Percentiles rank a stretch among this genome's conserved stretches.
These are phyloP conservation scores for Xenops minutus DNA, from an alignment of 2,797 vertebrate genomes.

Conservation along the genomic window DNA sequence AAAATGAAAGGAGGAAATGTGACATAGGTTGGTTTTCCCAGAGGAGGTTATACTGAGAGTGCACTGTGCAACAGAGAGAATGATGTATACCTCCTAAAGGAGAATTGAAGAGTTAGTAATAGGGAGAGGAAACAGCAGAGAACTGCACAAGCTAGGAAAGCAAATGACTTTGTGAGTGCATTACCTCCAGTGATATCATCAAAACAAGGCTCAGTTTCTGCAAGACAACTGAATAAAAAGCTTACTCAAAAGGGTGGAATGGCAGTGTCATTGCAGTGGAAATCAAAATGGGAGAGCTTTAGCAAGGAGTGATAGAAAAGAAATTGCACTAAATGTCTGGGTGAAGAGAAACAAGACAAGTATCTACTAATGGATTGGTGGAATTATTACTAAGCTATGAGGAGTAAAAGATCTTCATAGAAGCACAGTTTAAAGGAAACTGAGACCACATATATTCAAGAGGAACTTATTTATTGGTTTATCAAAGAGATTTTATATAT, in stretches of 20 bases:
- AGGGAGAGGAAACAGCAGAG: not conserved
- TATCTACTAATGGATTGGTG: not conserved
- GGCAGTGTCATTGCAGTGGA: not conserved
- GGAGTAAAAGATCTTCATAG: not conserved
- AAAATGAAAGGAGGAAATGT: not conserved
- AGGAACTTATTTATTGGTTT: not conserved
- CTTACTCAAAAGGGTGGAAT: not conserved
- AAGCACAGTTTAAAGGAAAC: not conserved
- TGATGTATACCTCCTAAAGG: not conserved
- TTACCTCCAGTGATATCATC: not conserved
- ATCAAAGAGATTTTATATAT: not conserved
- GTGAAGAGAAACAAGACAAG: not conserved
- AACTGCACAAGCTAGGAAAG: not conserved
- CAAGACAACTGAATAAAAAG: not conserved
- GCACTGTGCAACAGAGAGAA: not conserved
- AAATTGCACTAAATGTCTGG: not conserved
- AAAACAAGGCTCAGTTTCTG: constrained; percentile 10
- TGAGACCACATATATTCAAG: not conserved
- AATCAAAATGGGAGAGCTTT: not conserved
- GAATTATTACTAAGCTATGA: not conserved
- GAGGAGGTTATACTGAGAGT: not conserved
- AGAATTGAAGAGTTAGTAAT: not conserved
- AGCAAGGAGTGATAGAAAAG: not conserved
- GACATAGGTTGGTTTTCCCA: not conserved
- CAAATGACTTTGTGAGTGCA: not conserved